Conservation (phyloP, 1,140 invertebrate genomes). For the Scylla paramamosain region DNA sequence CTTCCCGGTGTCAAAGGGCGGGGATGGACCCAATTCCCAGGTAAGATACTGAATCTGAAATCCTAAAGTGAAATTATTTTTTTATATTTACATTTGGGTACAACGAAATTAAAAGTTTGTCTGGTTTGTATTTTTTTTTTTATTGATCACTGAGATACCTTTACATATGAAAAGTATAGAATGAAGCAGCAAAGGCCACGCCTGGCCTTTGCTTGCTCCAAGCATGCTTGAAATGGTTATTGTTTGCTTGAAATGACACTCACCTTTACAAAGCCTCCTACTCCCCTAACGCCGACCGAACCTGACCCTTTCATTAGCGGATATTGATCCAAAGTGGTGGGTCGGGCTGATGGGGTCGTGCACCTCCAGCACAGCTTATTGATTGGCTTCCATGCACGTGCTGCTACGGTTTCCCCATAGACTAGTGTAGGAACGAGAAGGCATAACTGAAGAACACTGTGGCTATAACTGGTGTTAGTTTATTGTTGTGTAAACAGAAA, state of each 20-base stretch:
- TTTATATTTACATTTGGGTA: too few species aligned
- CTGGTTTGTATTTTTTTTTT: too few species aligned
- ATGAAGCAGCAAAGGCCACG: too few species aligned
- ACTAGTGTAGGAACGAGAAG: too few species aligned
- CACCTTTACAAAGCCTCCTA: neutral
- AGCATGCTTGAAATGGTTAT: neutral
- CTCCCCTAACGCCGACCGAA: neutral
- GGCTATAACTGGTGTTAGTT: too few species aligned
- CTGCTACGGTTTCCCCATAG: neutral
- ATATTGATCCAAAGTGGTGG: slow-evolving; percentile 1
- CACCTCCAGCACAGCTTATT: neutral
- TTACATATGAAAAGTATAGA: too few species aligned
- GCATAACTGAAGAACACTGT: too few species aligned
- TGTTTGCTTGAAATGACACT: neutral
- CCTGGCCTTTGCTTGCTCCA: neutral
- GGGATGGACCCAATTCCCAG: neutral
- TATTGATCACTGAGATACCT: too few species aligned
- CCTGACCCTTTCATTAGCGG: neutral
- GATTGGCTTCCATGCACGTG: neutral
- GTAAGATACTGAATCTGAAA: neutral
- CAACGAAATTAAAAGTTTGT: too few species aligned
- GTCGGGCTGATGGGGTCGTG: neutral
- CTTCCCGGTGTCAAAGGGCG: slow-evolving; percentile 78
- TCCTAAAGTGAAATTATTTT: too few species aligned
- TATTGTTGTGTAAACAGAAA: too few species aligned